Evolutionary conservation across 2,888 invertebrate genomes (phyloP), one percentile per base, ranked within the genome.

Genomic region (Callyntrura guangdongensis): DNA sequence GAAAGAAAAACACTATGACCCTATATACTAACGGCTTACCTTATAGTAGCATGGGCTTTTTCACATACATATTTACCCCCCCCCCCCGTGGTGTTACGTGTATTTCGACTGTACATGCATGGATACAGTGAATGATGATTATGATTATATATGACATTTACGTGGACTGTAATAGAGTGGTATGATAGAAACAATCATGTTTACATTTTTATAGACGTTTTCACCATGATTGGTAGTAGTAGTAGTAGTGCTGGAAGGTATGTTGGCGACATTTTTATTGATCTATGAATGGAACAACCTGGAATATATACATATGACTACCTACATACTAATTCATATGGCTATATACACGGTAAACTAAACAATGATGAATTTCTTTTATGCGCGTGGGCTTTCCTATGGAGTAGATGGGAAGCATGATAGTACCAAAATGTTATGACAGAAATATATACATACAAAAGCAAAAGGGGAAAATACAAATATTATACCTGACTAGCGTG

Each of bases 241-340:
- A 5, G 36, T 2, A 53, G n/a, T 9, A 72, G 47, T 72, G 14
- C 14, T 67, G 67, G 12, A 36, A 36, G 36, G 36, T 36, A 53
- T 84, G 27, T 72, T 53, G 49, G 20, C 49, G 47, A 81, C 36
- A 81, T 59, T 59, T 81, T 81, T 88, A 88, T 88, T 88, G 88
- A 88, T 88, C 82, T 88, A 69, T 74, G 74, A 88, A 83, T 83
- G 88, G 27, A 88, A 47, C 45, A 72, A 88, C 59, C 88, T 47
- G 3, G 14, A 22, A 17, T 27, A 53, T 64, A 47, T 27, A 36
- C 20, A 22, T 84, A 47, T 61, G 74, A 6, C 36, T 77, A n/a
- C n/a, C 12, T 77, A n/a, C 14, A 74, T 1, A 69, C n/a, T 0
- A 12, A 11, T 0, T 36, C 36, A 4, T 36, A 36, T 36, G 36